Base-by-base conservation (phyloP, 2,113 vertebrate species). In the Gyps fulvus region DNA sequence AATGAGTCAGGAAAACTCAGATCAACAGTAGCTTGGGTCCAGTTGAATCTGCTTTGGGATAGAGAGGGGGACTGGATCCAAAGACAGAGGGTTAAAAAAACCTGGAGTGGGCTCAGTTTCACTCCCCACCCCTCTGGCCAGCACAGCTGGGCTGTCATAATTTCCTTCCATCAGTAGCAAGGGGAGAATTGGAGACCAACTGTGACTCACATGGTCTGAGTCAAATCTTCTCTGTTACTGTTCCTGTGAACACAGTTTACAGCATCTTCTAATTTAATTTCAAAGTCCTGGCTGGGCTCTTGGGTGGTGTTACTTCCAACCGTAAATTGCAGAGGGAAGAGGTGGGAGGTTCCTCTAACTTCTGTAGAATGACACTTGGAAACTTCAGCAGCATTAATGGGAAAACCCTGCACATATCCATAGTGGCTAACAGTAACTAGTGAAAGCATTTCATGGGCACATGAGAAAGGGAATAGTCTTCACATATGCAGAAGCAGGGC, bases 141-240 rank as follows among this genome's bases (percentile, higher is more conserved):
- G 47, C 3, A 6, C 89, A 83, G 88, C 86, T 83, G 90, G 43
- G 77, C 55, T 62, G 79, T 86, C 87, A 80, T 0, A 76, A 27
- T 95, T 95, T 95, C 95, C 94, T 80, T 88, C 29, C 63, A 31
- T 14, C 29, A 16, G 58, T 16, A 72, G 58, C 74, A 40, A 47
- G 62, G 58, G 77, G 74, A 83, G 84, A 55, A 36, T 54, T 0
- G 3, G 85, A 84, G 92, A 90, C 40, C 13, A 3, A 54, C 32
- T 2, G 52, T 95, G 96, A 96, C 87, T 97, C 97, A 94, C 77
- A 29, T 10, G 43, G 27, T 55, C 89, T 84, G 96, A 87, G 91
- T 54, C 90, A 92, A 52, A 38, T 6, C 92, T 43, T 17, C 43
- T 89, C 55, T 50, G 61, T 49, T 11, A 50, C n/a, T 2, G 5